These are phyloP conservation scores for Calvadosia cruxmelitensis DNA, from an alignment of 30 jellyfish, hydroid and myxozoan species.

Conservation along the genomic window DNA sequence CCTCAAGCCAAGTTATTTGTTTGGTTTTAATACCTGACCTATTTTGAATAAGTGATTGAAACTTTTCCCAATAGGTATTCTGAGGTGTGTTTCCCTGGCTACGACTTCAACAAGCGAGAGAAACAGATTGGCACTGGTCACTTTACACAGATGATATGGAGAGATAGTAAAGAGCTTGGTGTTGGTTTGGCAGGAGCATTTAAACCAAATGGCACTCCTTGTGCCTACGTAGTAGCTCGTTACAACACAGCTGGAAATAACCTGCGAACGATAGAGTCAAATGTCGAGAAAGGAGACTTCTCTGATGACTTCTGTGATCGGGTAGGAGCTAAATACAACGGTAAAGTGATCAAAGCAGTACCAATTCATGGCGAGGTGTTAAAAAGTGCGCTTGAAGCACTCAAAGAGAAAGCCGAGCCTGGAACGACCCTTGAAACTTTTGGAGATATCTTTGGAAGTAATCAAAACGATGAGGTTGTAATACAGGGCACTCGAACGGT, in stretches of 20 bases:
- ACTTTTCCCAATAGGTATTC: constrained; percentile 43
- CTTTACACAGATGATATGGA: constrained; percentile 91
- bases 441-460: background rate
- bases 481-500: background rate
- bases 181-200: constrained; percentile 87
- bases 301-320: constrained; percentile 4
- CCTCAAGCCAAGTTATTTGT: too few relatives aligned
- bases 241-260: constrained; percentile 77
- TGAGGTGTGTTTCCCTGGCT: constrained; percentile 94
- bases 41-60: too few relatives aligned
- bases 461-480: background rate
- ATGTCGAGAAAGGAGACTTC: constrained; percentile 54
- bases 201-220: constrained; percentile 46
- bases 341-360: background rate
- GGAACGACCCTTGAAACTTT: background rate
- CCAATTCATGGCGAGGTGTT: background rate
- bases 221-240: constrained; percentile 92
- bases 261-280: constrained; percentile 41
- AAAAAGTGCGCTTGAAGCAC: background rate
- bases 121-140: constrained; percentile 92
- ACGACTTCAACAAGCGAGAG: constrained; percentile 39
- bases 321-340: constrained; percentile 5
- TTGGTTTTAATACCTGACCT: too few relatives aligned
- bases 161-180: constrained; percentile 60
- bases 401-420: background rate